A percentile compares a stretch with the other conserved stretches of the same genome.
phyloP scores from a whole-genome alignment of 1,140 invertebrate species.

The Pseudomyrmex pallidus region DNA sequence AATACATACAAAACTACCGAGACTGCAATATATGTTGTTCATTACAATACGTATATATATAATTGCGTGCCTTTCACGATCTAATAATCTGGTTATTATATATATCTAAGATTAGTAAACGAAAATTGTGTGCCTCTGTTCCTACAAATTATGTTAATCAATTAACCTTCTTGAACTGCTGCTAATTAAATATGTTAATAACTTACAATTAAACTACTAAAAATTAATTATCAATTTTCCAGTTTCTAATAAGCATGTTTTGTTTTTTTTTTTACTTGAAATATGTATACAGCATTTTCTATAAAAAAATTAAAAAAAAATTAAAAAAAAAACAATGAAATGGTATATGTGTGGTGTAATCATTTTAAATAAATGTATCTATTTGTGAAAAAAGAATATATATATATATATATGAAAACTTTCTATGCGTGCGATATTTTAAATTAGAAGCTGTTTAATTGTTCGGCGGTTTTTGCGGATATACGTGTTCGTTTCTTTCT shows the following conservation, averaged over 20 bases:
- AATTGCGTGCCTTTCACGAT: slow-evolving; percentile 60
- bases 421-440: slow-evolving; percentile 19
- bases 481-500: neutral
- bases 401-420: neutral
- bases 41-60: neutral
- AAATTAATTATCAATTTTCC: slow-evolving; percentile 15
- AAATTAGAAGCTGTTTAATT: slow-evolving; percentile 30
- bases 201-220: slow-evolving; percentile 14
- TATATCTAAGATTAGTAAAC: slow-evolving; percentile 35
- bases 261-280: neutral
- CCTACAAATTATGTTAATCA: slow-evolving; percentile 14
- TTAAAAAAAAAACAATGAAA: neutral
- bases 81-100: slow-evolving; percentile 53
- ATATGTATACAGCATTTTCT: slow-evolving; percentile 6
- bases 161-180: neutral
- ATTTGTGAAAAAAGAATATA: slow-evolving; percentile 30
- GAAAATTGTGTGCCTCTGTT: slow-evolving; percentile 56
- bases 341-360: neutral
- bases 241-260: slow-evolving; percentile 38
- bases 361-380: slow-evolving; percentile 19
- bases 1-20: slow-evolving; percentile 61
- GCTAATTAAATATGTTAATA: slow-evolving; percentile 8
- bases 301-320: neutral
- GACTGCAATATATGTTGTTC: slow-evolving; percentile 36
- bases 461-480: neutral